Evolutionary conservation across 2,113 vertebrate species (phyloP), one percentile per base, ranked within the genome.

Genomic region (Bufo gargarizans): DNA sequence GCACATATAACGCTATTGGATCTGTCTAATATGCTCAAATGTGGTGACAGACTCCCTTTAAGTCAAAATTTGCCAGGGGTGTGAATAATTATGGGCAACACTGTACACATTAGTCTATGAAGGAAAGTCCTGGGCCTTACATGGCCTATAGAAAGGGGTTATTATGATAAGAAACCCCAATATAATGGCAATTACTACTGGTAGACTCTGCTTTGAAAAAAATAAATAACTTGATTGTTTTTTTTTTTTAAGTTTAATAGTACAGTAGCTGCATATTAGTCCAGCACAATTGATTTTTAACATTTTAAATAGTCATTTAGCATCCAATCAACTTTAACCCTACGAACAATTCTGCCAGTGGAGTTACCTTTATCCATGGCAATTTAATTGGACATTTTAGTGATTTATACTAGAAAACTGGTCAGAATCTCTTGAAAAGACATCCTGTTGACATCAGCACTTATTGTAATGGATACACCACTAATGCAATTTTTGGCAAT

Each of bases 401-500:
- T 77, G 58, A 86, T 79, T 61, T 67, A 79, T 86, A 65, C 56
- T 22, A 67, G 49, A 78, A 87, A 87, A 81, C 76, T 6, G 63
- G 49, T 87, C 58, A 80, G 47, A 80, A 87, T 67, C 59, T 78
- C 47, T 50, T 20, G 50, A 87, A 71, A 80, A 87, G 61, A 69
- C 82, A 84, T 84, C 61, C 47, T 87, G 43, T 58, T 88, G 77
- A 79, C 63, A 82, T 82, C 79, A 82, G 86, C 78, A 88, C 53
- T 88, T 82, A 81, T 82, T 82, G 86, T 71, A 82, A 88, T 82
- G 63, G 78, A 82, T 80, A 82, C 50, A 67, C 67, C 79, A 82
- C 72, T 61, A 88, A 88, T 88, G 87, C 55, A 77, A 82, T 59
- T 74, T 77, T 88, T 83, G 80, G 87, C 87, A 88, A 74, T 59